phyloP scores from a whole-genome alignment of 2,797 vertebrate genomes.

The Acipenser transmontanus region DNA sequence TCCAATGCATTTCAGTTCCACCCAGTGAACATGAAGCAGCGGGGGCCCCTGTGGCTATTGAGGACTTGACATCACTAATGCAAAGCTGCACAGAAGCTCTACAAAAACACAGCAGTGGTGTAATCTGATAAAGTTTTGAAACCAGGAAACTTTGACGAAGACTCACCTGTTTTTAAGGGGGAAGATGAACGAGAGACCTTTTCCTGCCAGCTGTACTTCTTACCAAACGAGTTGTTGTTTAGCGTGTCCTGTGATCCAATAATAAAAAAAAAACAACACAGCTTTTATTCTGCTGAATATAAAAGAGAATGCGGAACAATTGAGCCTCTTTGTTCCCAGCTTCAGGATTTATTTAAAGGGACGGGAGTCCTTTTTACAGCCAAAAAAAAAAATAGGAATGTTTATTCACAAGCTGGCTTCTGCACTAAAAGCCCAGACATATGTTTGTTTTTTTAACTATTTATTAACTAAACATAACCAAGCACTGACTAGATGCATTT shows the following conservation, averaged over 20 bases:
- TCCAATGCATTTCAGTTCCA: conserved; percentile 7
- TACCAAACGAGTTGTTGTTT: conserved; percentile 95
- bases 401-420: too few relatives aligned
- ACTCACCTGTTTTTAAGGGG: conserved; percentile 87
- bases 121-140: not conserved
- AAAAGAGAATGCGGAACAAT: conserved; percentile 28
- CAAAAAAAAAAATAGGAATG: not conserved
- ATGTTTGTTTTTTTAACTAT: too few relatives aligned
- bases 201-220: conserved; percentile 98
- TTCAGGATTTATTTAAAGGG: conserved; percentile 58
- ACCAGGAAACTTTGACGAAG: not conserved
- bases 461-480: too few relatives aligned
- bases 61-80: conserved; percentile 2
- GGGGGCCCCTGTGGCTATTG: not conserved
- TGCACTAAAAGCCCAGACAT: too few relatives aligned
- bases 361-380: conserved; percentile 37
- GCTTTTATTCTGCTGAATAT: conserved; percentile 47
- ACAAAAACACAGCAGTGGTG: not conserved
- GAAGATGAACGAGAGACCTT: conserved; percentile 86
- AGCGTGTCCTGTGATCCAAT: conserved; percentile 75
- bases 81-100: not conserved
- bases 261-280: conserved; percentile 39
- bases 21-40: not conserved
- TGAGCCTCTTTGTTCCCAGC: conserved; percentile 51
- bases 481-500: too few relatives aligned